These are phyloP conservation scores for Bombus consobrinus DNA, from an alignment of 1,140 invertebrate genomes.

Conservation along the genomic window DNA sequence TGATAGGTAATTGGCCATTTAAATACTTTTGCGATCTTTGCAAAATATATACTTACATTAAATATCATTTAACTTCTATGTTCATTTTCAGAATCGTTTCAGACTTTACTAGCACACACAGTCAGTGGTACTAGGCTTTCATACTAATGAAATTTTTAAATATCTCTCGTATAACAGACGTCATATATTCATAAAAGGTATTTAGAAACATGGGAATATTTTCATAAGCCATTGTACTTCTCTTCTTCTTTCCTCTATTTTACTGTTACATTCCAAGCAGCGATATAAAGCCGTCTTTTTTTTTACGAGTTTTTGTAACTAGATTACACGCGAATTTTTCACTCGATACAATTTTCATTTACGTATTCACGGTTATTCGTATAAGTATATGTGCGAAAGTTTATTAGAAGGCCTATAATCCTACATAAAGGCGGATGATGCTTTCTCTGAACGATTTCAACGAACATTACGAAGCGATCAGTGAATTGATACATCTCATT, in stretches of 20 bases:
- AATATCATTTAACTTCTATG: too few relatives aligned
- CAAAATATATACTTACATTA: too few relatives aligned
- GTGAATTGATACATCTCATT: background rate
- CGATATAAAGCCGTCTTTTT: too few relatives aligned
- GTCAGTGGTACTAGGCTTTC: too few relatives aligned
- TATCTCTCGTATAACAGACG: too few relatives aligned
- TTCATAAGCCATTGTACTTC: background rate
- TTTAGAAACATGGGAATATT: background rate
- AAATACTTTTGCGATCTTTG: too few relatives aligned
- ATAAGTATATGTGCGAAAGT: constrained; percentile 58
- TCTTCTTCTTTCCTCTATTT: background rate
- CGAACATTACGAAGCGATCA: constrained; percentile 6
- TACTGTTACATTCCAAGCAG: background rate
- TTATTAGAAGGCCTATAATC: constrained; percentile 68
- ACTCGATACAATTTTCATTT: constrained; percentile 22
- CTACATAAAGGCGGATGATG: constrained; percentile 65
- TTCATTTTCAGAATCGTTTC: too few relatives aligned
- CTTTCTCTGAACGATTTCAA: constrained; percentile 63
- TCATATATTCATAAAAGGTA: background rate
- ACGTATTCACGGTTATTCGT: background rate
- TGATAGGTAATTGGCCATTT: too few relatives aligned
- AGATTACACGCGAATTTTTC: background rate
- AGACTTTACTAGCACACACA: too few relatives aligned
- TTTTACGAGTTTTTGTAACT: background rate
- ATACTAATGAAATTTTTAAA: too few relatives aligned